Evolutionary conservation across 1,140 invertebrate genomes (phyloP), one percentile per base, ranked within the genome.

Genomic region (Heliothis virescens): DNA sequence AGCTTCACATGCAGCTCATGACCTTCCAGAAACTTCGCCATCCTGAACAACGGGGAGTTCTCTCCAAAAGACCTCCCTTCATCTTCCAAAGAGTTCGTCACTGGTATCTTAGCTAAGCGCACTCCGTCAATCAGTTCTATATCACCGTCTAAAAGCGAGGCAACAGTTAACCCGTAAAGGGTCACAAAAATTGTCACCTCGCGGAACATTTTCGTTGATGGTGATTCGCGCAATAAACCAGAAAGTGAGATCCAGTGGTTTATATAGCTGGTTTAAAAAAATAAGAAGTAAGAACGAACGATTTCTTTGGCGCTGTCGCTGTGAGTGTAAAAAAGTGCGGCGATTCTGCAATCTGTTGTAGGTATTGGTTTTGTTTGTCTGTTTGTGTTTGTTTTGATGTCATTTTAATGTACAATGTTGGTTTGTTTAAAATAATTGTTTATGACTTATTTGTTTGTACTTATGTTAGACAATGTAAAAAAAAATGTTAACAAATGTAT

Each of bases 1-100:
- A 98, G 89, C 80, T 96, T 97, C 4, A 97, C 96, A 82, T 96
- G 95, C 1, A 98, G 86, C 83, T 98, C 97, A 83, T 97, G 96
- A 10, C 94, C 96, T 80, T 96, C 95, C 1, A 97, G 86, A 83
- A 97, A 97, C 73, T 95, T 95, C 16, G 97, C 93, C 55, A 97
- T 87, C 1, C 95, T 94, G 1, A 94, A 96, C 34, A 97, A 80
- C 0, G 95, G 83, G 1, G 95, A 95, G 21, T 94, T 92, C 76
- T 95, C 95, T 15, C 96, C 95, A 7, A 95, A 86, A 9, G 92
- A 91, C 26, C 95, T 91, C 0, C 94, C 94, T 48, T 95, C 95
- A 62, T 93, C 90, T 75, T 95, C 94, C 5, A 95, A 76, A 80
- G 86, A 91, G 86, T 95, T 92, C 0, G 92, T 90, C 79, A 89